Evolutionary conservation across 2,888 invertebrate species (phyloP).

Genomic region (Ischnura elegans): DNA sequence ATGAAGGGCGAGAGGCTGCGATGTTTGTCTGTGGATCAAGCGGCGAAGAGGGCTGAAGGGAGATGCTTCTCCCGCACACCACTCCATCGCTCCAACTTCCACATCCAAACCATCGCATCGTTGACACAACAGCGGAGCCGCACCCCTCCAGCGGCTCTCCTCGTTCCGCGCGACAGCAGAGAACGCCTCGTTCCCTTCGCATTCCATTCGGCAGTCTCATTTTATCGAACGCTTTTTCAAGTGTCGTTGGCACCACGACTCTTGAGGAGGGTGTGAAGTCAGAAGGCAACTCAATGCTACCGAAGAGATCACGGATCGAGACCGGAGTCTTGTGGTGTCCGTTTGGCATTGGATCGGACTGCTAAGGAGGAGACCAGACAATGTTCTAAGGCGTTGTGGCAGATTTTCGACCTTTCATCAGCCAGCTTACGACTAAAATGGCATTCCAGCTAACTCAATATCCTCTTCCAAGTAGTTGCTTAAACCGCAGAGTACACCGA

Average conservation of each 20-base stretch:
- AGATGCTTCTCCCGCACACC: not conserved
- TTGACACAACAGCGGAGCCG: not conserved
- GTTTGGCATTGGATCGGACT: not conserved
- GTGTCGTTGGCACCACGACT: not conserved
- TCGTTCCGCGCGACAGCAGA: not conserved
- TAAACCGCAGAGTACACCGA: too few relatives aligned
- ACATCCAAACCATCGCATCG: not conserved
- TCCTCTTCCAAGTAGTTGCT: too few relatives aligned
- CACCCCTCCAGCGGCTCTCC: not conserved
- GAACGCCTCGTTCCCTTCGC: not conserved
- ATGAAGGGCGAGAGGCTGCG: not conserved
- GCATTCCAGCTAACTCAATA: too few relatives aligned
- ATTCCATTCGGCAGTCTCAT: slow-evolving; percentile 36
- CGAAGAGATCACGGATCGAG: not conserved
- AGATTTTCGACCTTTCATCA: not conserved
- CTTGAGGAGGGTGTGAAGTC: not conserved
- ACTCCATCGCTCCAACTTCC: not conserved
- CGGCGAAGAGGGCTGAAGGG: not conserved
- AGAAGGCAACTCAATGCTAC: slow-evolving; percentile 6
- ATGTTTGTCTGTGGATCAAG: not conserved
- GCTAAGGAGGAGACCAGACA: not conserved
- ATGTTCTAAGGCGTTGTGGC: not conserved
- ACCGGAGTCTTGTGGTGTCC: not conserved
- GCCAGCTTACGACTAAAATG: not conserved
- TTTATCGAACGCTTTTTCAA: not conserved